Evolutionary conservation across 1,140 invertebrate species (phyloP), one percentile per base, ranked within the genome.

Genomic region (Drosophila orena): DNA sequence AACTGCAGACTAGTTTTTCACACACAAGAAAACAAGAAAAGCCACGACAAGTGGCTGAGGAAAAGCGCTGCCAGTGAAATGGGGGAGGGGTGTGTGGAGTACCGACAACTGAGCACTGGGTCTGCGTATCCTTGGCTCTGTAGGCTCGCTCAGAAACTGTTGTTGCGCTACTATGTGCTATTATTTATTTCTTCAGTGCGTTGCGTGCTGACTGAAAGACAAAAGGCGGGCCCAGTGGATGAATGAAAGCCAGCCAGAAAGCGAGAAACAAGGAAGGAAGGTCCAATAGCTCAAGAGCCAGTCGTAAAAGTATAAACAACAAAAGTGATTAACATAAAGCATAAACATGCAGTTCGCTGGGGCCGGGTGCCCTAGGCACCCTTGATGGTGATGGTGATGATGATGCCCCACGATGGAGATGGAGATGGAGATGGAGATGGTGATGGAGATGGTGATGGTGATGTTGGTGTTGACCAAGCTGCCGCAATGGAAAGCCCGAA

Each of bases 251-350:
- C 64, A 69, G 50, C n/a, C 52, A 70, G 66, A 85, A 74, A 65
- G 81, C 52, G 57, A 73, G 58, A 75, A 80, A 77, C 49, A 77
- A 79, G 81, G 65, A 79, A 79, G 64, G 66, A 81, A 80, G 61
- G 15, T 43, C 54, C 50, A 64, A 61, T 11, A 38, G 44, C 37
- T 43, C 54, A 72, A 66, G 46, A 68, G 40, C 66, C 54, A 53
- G 58, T 73, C 77, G 59, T 49, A 73, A 83, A 88, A 88, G 71
- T 79, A 88, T 79, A 83, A 86, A 77, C 71, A 83, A 74, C 52
- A 70, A 73, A 89, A 89, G 72, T 89, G 77, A 89, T 89, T 89
- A 89, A 72, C 84, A 88, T 88, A 88, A 47, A 83, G 73, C 74
- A 86, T 81, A 78, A 86, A 85, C 84, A 83, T 71, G 79, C 79